phyloP scores from a whole-genome alignment of 2,797 vertebrate species.

The Anguilla pacifica region DNA sequence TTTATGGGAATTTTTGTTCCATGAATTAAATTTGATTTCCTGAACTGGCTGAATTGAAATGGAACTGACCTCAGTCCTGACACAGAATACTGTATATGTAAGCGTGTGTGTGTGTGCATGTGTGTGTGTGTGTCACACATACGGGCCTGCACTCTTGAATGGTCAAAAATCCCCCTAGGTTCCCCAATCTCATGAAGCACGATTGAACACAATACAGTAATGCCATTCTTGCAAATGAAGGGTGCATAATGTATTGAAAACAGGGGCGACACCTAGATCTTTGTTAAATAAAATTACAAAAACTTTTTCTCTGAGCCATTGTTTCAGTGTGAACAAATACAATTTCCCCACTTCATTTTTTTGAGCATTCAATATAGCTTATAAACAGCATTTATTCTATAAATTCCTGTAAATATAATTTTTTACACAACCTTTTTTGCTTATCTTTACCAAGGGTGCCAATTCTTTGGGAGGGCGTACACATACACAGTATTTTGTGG shows the following conservation, averaged over 20 bases:
- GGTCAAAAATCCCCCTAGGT: neutral
- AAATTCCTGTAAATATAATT: neutral
- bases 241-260: too few species aligned
- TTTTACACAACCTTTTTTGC: neutral
- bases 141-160: neutral
- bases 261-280: too few species aligned
- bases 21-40: too few species aligned
- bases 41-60: too few species aligned
- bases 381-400: neutral
- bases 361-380: neutral
- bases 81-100: neutral
- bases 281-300: too few species aligned
- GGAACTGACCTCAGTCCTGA: too few species aligned
- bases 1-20: neutral
- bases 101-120: neutral
- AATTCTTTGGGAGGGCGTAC: neutral
- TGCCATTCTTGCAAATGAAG: too few species aligned
- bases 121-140: neutral
- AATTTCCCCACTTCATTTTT: neutral
- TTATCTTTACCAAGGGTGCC: neutral
- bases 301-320: too few species aligned
- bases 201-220: too few species aligned
- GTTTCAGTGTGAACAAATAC: neutral
- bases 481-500: neutral
- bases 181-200: too few species aligned